Base-by-base conservation (phyloP, 2,113 vertebrate genomes). In the Syngnathus floridae region DNA sequence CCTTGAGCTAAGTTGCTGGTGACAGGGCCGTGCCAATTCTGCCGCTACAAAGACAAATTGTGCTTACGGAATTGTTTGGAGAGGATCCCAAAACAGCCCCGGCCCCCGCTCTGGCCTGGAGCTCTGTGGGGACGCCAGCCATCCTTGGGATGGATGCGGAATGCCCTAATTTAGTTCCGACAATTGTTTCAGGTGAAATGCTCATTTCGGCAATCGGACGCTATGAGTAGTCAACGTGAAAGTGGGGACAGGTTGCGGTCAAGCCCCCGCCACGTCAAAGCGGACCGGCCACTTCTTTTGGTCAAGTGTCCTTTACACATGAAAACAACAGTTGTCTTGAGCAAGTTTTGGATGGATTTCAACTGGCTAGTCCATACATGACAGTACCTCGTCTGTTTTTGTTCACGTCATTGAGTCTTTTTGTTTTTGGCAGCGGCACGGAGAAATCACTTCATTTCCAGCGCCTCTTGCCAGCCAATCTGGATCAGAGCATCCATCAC, bases 1-100 rank as follows among this genome's bases (percentile, higher is more conserved):
- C 72, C 80, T 85, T 31, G 26, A 31, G 79, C 76, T 86, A 79
- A 86, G 80, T 81, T 80, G 81, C 26, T 31, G 81, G 76, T 86
- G 84, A 87, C 83, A 77, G 69, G 59, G 60, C 74, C 22, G 57
- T 87, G 86, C 86, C 86, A 88, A 78, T 69, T 84, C 80, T 83
- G 76, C 74, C 70, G 76, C 82, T 82, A 90, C 85, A 89, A 88
- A 89, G 86, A 87, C 82, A 88, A 88, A 89, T 82, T 90, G 83
- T 88, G 77, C 82, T 84, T 81, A 72, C 62, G 70, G 85, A 88
- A 90, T 84, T 86, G 88, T 70, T 80, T 85, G 84, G 81, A 84
- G 75, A 81, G 73, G 69, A 82, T 82, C 73, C 45, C 81, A 65
- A 84, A 88, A 86, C 86, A 22, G 26, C 26, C 26, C 26, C 37